phyloP scores from a whole-genome alignment of 2,113 vertebrate species.

The Sakesphorus luctuosus region DNA sequence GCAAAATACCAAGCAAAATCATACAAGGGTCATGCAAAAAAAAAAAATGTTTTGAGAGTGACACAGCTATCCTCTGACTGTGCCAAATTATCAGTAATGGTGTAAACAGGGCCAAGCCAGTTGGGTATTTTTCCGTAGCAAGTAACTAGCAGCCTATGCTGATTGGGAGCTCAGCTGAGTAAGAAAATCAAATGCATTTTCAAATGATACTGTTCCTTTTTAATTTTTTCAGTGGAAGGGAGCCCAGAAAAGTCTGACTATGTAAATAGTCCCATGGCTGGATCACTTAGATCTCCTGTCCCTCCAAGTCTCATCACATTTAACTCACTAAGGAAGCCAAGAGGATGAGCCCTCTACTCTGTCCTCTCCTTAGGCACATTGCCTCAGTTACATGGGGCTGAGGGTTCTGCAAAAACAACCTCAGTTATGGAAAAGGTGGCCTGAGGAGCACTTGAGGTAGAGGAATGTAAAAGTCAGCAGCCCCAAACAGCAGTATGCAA shows the following conservation, averaged over 20 bases:
- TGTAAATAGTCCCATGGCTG: background rate
- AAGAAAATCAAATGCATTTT: background rate
- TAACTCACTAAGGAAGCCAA: background rate
- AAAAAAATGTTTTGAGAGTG: background rate
- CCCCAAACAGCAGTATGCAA: background rate
- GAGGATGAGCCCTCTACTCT: background rate
- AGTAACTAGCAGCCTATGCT: background rate
- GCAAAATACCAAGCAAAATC: constrained; percentile 31
- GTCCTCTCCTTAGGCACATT: background rate
- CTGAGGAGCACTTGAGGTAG: background rate
- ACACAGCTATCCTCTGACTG: background rate
- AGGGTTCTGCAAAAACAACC: background rate
- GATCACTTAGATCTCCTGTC: background rate
- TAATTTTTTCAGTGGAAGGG: background rate
- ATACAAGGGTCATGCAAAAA: constrained; percentile 6
- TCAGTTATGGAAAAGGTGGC: background rate
- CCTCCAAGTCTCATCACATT: background rate
- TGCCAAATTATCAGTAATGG: background rate
- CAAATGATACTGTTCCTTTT: background rate
- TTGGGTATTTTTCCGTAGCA: background rate
- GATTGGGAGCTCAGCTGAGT: background rate
- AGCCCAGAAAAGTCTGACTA: background rate
- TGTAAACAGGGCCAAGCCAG: background rate
- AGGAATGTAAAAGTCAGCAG: background rate
- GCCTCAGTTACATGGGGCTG: background rate